Evolutionary conservation across 1,140 invertebrate genomes (phyloP), one percentile per base, ranked within the genome.

Genomic region (Drosophila nikananu): DNA sequence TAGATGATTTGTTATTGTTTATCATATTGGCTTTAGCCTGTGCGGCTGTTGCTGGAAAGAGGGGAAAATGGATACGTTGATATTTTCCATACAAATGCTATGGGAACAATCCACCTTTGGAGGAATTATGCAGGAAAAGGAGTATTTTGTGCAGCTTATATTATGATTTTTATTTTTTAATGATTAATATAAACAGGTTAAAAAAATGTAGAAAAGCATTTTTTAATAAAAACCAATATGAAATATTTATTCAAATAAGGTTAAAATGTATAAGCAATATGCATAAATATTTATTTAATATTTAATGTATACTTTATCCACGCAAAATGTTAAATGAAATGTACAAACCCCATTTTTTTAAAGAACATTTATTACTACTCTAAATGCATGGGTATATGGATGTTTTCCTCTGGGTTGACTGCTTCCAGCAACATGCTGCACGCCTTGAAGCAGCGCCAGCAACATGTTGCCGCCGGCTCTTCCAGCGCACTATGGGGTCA

Each of bases 1-100:
- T 55, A 70, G 61, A 76, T 68, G 72, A 83, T 83, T 83, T 79
- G 72, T 83, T 78, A 83, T 83, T 74, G 62, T 74, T 70, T 79
- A 63, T 65, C 44, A 83, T 61, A 60, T 55, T 58, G 65, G 55
- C 30, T 35, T 60, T 21, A 9, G 6, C 1, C 4, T 25, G 15
- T 37, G 10, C 12, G 48, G 58, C 21, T 37, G 64, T 9, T 37
- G 13, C 21, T 0, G 37, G 0, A 30, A 59, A n/a, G 35, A 9
- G 19, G 15, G 23, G 32, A 52, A 32, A 2, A 19, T 32, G 12
- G 10, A 21, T 6, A 52, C 9, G n/a, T 7, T 13, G 3, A 19
- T 4, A 35, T 35, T 54, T 35, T 35, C 13, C 3, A 35, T 15
- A 1, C 1, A 21, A n/a, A 12, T 32, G 5, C 5, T 15, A 46